Conservation (phyloP, 2,888 invertebrate genomes). For the Gymnocheta viridis region DNA sequence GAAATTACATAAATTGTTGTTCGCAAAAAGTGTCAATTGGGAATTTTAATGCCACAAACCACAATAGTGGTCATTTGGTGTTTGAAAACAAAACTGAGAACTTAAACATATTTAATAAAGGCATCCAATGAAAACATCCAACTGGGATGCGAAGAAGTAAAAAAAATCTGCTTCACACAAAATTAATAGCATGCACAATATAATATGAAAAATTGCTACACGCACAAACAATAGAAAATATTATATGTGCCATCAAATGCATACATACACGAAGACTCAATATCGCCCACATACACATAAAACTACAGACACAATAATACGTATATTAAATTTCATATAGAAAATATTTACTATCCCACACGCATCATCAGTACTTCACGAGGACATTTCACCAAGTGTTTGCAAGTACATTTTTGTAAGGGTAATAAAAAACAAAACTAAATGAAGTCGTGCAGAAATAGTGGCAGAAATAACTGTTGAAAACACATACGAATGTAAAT, state of each 20-base stretch:
- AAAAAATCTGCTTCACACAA: not conserved
- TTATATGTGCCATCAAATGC: not conserved
- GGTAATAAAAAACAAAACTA: constrained; percentile 21
- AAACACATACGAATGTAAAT: not conserved
- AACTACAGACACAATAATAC: not conserved
- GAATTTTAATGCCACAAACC: constrained; percentile 11
- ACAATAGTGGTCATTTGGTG: constrained; percentile 34
- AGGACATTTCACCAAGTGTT: constrained; percentile 50
- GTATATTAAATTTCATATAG: constrained; percentile 1
- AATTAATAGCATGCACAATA: not conserved
- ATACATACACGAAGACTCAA: not conserved
- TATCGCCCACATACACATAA: not conserved
- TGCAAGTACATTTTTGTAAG: constrained; percentile 1
- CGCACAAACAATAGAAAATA: constrained; percentile 33
- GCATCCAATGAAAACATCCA: constrained; percentile 15
- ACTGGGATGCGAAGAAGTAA: not conserved
- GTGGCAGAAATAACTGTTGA: constrained; percentile 1
- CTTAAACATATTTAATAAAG: not conserved
- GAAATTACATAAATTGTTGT: constrained; percentile 12
- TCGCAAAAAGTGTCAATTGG: constrained; percentile 20
- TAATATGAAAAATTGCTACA: constrained; percentile 48
- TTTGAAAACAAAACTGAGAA: constrained; percentile 12
- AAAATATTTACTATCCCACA: constrained; percentile 2
- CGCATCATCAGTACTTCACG: constrained; percentile 32
- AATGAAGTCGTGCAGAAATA: constrained; percentile 29